Evolutionary conservation across 2,888 invertebrate genomes (phyloP).

Genomic region (Tetropium fuscum): DNA sequence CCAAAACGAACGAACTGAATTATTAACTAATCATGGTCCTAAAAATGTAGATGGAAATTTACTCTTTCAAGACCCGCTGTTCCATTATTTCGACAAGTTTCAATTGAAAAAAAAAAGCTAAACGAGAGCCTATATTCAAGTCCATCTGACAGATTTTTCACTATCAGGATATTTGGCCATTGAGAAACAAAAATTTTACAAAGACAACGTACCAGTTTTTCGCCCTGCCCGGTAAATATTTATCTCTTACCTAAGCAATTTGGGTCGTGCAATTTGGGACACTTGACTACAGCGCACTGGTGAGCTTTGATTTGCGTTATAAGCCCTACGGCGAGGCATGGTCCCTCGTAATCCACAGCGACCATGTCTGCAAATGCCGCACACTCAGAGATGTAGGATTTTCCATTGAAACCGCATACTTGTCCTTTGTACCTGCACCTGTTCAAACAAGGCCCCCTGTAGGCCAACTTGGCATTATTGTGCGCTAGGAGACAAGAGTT

Average conservation of each 20-base stretch:
- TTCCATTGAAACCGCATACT: constrained; percentile 91
- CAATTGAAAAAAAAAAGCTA: too few relatives aligned
- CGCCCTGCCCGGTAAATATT: too few relatives aligned
- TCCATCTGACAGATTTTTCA: too few relatives aligned
- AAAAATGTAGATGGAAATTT: too few relatives aligned
- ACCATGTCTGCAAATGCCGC: constrained; percentile 84
- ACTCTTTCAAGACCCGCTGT: too few relatives aligned
- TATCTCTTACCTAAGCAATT: constrained; percentile 73
- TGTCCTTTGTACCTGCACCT: constrained; percentile 73
- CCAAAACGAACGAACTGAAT: too few relatives aligned
- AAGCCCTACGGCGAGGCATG: constrained; percentile 82
- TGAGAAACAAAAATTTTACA: too few relatives aligned
- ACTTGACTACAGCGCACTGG: constrained; percentile 79
- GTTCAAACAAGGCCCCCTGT: constrained; percentile 82
- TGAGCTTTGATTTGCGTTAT: constrained; percentile 74
- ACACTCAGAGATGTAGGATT: constrained; percentile 87
- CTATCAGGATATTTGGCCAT: too few relatives aligned
- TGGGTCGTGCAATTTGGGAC: constrained; percentile 72
- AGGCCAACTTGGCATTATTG: constrained; percentile 77
- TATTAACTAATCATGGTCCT: too few relatives aligned
- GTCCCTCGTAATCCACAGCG: constrained; percentile 84
- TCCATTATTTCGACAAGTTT: too few relatives aligned
- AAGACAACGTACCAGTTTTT: too few relatives aligned
- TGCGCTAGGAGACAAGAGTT: constrained; percentile 82
- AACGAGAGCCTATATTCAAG: too few relatives aligned